Base-by-base conservation (phyloP, 2,797 vertebrate species). In the Sylvilagus floridanus region DNA sequence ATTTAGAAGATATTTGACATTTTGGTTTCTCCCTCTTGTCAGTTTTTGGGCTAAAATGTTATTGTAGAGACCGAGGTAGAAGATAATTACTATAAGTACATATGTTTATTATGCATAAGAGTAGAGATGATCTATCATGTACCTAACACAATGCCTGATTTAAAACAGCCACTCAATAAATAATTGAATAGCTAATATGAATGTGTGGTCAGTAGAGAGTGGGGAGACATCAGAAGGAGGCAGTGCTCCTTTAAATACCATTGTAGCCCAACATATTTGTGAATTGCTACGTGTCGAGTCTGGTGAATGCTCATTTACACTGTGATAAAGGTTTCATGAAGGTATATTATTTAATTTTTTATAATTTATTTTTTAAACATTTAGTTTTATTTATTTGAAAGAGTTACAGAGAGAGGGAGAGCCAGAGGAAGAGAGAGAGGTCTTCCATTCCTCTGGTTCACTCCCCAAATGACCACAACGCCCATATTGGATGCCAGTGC, bases 11-110 rank as follows among this genome's bases (percentile, higher is more conserved):
- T 69, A 57, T 0, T 47, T 35, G 47, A 77, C 8, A 11, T 93
- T 11, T 60, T 86, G 32, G 26, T 81, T 90, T 82, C 22, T 90
- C 12, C 19, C 13, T 90, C 42, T 95, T 81, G 54, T 19, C 68
- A 81, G 7, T 72, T 54, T 84, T 84, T 95, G 60, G 91, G 63
- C 30, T 76, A 54, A 28, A 77, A 57, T 88, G 47, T 4, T 87
- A 37, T 78, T 93, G 68, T 76, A 84, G 71, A 86, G 63, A 75
- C 16, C 14, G 84, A 54, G 47, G 78, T 32, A 75, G 24, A 88
- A n/a, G 19, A 75, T 19, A 93, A 8, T 66, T 35, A 60, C 19
- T 93, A 22, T 72, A 24, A 32, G 21, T 76, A 26, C 26, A 12
- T 77, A 63, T 4, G 22, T 78, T 91, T 94, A 50, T 37, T 72